phyloP scores from a whole-genome alignment of 2,888 invertebrate species.

The Epinotia brunnichana region DNA sequence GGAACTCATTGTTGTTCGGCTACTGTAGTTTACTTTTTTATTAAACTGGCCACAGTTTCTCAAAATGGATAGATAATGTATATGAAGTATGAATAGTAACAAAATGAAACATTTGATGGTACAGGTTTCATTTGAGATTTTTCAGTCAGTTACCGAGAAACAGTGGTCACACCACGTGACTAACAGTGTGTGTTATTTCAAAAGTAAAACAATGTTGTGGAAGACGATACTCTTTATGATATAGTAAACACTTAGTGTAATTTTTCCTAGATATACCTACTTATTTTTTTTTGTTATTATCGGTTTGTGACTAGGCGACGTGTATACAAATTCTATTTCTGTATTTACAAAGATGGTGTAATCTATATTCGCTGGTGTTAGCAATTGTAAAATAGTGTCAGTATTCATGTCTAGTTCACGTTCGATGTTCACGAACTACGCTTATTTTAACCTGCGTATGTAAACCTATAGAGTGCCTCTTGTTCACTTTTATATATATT shows the following conservation, averaged over 20 bases:
- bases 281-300: slow-evolving; percentile 55
- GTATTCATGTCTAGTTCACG: slow-evolving; percentile 65
- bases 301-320: slow-evolving; percentile 53
- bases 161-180: slow-evolving; percentile 61
- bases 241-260: slow-evolving; percentile 70
- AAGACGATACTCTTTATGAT: slow-evolving; percentile 78
- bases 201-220: slow-evolving; percentile 75
- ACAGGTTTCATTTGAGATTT: neutral
- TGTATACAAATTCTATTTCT: slow-evolving; percentile 52
- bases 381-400: slow-evolving; percentile 60
- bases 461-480: slow-evolving; percentile 84
- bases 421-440: slow-evolving; percentile 79
- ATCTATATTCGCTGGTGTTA: slow-evolving; percentile 59
- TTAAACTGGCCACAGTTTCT: slow-evolving; percentile 23
- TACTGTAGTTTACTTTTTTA: slow-evolving; percentile 54
- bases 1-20: slow-evolving; percentile 59
- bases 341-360: slow-evolving; percentile 53
- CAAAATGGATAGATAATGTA: slow-evolving; percentile 1
- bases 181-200: slow-evolving; percentile 57
- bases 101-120: neutral
- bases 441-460: slow-evolving; percentile 81
- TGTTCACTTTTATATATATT: slow-evolving; percentile 84
- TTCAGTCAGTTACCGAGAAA: slow-evolving; percentile 42
- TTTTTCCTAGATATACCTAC: slow-evolving; percentile 60
- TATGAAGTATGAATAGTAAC: neutral